A percentile compares a stretch with the other conserved stretches of the same genome.
Conservation (phyloP, 2,797 vertebrate species). For the Tolypeutes matacus region DNA sequence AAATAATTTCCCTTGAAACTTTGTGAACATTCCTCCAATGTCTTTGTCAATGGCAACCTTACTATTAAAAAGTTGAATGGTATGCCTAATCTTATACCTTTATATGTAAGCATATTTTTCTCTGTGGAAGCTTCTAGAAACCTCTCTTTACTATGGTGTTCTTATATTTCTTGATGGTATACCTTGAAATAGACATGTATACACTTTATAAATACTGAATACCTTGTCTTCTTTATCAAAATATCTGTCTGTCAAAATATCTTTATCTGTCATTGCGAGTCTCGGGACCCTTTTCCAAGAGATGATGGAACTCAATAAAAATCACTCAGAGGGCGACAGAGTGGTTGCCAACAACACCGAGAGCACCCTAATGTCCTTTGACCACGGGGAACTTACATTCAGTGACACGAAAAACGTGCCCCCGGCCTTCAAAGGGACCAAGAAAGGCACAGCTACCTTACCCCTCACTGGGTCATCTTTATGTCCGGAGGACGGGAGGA, state of each 20-base stretch:
- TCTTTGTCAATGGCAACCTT: background rate
- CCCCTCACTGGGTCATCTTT: conserved; percentile 97
- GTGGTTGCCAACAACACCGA: conserved; percentile 98
- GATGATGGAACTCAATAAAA: conserved; percentile 95
- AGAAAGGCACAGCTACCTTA: conserved; percentile 97
- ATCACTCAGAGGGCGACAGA: conserved; percentile 94
- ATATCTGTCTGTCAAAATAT: too few relatives aligned
- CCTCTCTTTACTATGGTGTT: background rate
- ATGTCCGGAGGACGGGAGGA: conserved; percentile 96
- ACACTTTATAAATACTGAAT: background rate
- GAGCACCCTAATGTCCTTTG: conserved; percentile 96
- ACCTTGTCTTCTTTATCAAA: background rate
- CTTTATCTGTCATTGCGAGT: background rate
- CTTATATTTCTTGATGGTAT: too few relatives aligned
- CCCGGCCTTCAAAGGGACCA: conserved; percentile 96
- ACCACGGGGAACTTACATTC: conserved; percentile 95
- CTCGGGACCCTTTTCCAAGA: conserved; percentile 76
- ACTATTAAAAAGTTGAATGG: background rate
- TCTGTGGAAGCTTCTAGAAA: conserved; percentile 1
- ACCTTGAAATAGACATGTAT: background rate
- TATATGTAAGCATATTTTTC: background rate
- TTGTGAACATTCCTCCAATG: background rate
- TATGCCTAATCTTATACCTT: background rate
- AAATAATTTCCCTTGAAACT: background rate
- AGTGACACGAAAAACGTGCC: conserved; percentile 93